Conservation (phyloP, 2,113 vertebrate species). For the Fulmarus glacialis region DNA sequence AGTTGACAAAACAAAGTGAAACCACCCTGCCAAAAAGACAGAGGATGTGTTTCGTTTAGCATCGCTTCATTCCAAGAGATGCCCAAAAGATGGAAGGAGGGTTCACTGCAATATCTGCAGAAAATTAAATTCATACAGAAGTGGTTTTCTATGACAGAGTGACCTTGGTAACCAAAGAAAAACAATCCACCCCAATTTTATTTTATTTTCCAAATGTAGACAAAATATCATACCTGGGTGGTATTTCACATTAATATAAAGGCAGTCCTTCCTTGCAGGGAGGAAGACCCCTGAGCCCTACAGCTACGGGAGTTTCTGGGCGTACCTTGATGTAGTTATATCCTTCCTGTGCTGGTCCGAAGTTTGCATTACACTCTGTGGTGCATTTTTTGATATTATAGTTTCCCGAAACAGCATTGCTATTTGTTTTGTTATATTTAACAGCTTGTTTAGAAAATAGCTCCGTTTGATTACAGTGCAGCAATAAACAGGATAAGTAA, state of each 20-base stretch:
- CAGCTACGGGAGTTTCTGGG: rapidly evolving
- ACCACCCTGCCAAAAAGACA: not conserved
- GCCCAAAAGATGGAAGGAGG: not conserved
- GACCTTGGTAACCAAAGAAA: not conserved
- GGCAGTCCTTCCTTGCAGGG: rapidly evolving
- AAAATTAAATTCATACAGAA: not conserved
- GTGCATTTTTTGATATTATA: rapidly evolving
- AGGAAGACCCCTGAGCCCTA: too few species aligned
- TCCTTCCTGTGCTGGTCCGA: not conserved
- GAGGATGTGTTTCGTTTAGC: not conserved
- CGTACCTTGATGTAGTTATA: rapidly evolving
- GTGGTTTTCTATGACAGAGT: not conserved
- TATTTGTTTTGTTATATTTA: not conserved
- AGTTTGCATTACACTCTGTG: not conserved
- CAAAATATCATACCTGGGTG: rapidly evolving
- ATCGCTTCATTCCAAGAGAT: not conserved
- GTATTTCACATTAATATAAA: rapidly evolving
- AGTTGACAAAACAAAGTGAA: not conserved
- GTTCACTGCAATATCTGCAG: not conserved
- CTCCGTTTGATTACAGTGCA: not conserved
- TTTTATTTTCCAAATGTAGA: not conserved
- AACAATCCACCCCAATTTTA: rapidly evolving
- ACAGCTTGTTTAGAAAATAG: not conserved
- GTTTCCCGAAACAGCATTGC: not conserved
- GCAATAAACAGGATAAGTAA: not conserved